Base-by-base conservation (phyloP, 2,888 invertebrate species). In the Epinotia bilunana region DNA sequence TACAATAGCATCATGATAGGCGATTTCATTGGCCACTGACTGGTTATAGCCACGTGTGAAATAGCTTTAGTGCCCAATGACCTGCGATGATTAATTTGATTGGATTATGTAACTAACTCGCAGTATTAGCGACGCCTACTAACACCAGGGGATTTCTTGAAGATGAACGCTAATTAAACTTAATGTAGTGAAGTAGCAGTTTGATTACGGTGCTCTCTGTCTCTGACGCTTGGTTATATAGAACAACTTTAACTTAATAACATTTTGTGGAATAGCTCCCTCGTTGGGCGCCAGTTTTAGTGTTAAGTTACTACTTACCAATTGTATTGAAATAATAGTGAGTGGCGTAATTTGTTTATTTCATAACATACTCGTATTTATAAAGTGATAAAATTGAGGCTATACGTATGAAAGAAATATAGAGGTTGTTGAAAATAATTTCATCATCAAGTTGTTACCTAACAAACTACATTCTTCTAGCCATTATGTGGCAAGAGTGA, bases 51-150 rank as follows among this genome's bases (percentile, higher is more conserved):
- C 13, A 60, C 23, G 23, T 60, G 23, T 13, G 62, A 33, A 62
- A 71, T 62, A 20, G 62, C 62, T 63, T 58, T 64, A 72, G 46
- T 46, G 63, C 18, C 33, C 60, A 70, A 69, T 65, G 69, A 71
- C 57, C 71, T 63, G 77, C 62, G 57, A 72, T 69, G 68, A 78
- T 76, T 77, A 75, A 67, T 73, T 60, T 76, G 74, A 76, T 78
- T 76, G 73, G 63, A 60, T 63, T 16, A 53, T 71, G n/a, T 39
- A 43, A 62, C 64, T 78, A 73, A 72, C 12, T 28, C 72, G 58
- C 61, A 72, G 39, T 43, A 74, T 71, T 74, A 72, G 7, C 53
- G 53, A 53, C 53, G 53, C 53, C 53, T 53, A 53, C 53, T 53
- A n/a, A 53, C 13, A n/a, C 53, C 53, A 53, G 7, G 53, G 53